A percentile compares a stretch with the other conserved stretches of the same genome.
Conservation (phyloP, 1,140 invertebrate genomes). For the Periplaneta americana region DNA sequence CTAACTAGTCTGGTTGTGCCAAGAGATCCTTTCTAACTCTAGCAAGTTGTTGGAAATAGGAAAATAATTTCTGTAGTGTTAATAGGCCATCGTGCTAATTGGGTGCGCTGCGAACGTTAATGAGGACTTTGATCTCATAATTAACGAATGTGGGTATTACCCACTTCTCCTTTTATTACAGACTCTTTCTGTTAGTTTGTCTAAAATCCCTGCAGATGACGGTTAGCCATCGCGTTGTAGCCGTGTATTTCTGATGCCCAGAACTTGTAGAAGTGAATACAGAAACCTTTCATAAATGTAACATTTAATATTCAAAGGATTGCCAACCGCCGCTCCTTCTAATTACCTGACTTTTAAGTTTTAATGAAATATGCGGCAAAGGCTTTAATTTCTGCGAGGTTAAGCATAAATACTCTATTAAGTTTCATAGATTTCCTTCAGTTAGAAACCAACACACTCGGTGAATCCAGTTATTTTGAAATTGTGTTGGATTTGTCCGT, state of each 20-base stretch:
- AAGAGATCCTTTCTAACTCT: too few species aligned
- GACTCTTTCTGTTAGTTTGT: background rate
- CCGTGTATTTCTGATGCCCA: background rate
- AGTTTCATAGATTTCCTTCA: too few species aligned
- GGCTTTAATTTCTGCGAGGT: too few species aligned
- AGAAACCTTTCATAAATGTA: background rate
- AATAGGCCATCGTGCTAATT: background rate
- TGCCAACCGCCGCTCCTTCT: background rate
- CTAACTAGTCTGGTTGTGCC: background rate
- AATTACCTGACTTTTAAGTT: background rate
- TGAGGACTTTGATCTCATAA: background rate
- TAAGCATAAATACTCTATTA: too few species aligned
- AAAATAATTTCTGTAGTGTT: background rate
- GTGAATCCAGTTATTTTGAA: too few species aligned
- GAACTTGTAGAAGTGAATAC: background rate
- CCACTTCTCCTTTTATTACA: background rate
- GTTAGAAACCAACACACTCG: too few species aligned
- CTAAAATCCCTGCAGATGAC: background rate
- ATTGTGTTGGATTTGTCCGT: too few species aligned
- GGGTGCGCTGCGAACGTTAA: background rate
- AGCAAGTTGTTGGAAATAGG: background rate
- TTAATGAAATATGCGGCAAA: too few species aligned
- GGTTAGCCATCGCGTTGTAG: background rate
- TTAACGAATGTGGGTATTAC: background rate
- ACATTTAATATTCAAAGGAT: background rate